Conservation (phyloP, 1,140 invertebrate species). For the Holcopasites calliopsidis region DNA sequence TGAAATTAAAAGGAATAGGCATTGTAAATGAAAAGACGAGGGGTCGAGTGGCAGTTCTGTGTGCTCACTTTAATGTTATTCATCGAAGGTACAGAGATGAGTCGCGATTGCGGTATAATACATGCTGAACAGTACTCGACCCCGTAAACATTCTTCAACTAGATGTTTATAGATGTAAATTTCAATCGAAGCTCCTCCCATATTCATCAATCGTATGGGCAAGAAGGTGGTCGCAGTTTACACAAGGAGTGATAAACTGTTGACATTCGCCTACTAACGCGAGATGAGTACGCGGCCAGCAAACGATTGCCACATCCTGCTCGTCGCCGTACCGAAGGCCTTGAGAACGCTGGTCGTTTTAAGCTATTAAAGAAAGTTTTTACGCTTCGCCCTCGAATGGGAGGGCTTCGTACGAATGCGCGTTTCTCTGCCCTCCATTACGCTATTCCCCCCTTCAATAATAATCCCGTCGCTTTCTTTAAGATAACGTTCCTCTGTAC, state of each 20-base stretch:
- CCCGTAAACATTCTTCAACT: neutral
- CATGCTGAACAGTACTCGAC: neutral
- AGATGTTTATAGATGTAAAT: neutral
- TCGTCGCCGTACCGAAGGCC: neutral
- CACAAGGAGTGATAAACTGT: constrained; percentile 45
- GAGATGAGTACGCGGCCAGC: constrained; percentile 41
- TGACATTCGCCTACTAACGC: constrained; percentile 50
- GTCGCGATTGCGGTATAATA: neutral
- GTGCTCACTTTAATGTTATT: too few relatives aligned
- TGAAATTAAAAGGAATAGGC: too few relatives aligned
- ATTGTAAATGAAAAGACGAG: too few relatives aligned
- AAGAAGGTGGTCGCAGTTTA: constrained; percentile 30
- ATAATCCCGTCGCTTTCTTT: neutral
- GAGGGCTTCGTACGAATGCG: neutral
- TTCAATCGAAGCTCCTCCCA: neutral
- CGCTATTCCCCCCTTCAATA: neutral
- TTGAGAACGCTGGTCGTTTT: constrained; percentile 25
- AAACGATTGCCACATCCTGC: constrained; percentile 52
- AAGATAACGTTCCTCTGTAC: too few relatives aligned
- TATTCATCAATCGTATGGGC: neutral
- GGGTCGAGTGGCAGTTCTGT: too few relatives aligned
- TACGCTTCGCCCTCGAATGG: neutral
- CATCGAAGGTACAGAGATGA: too few relatives aligned
- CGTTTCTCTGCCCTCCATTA: neutral
- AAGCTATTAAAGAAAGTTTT: constrained; percentile 34